A percentile compares a stretch with the other conserved stretches of the same genome.
Evolutionary conservation across 1,140 invertebrate species (phyloP).

Genomic region (Drosophila sp.): DNA sequence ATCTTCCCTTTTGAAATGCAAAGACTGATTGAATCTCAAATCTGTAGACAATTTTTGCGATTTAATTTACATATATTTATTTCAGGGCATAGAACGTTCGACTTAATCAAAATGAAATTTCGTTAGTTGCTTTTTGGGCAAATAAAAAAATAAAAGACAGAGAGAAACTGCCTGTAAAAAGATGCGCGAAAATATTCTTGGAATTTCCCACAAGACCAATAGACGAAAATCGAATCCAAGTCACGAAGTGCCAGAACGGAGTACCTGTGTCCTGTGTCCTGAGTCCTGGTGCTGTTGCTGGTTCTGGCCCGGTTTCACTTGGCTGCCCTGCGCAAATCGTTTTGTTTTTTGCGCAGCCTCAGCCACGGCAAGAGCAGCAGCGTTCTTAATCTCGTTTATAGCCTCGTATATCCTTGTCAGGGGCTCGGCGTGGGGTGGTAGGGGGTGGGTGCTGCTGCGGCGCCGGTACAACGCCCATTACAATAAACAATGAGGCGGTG

Average conservation of each 20-base stretch:
- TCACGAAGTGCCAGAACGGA: conserved; percentile 31
- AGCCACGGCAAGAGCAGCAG: conserved; percentile 39
- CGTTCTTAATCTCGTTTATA: conserved; percentile 78
- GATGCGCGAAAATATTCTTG: conserved; percentile 54
- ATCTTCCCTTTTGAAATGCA: too few relatives aligned
- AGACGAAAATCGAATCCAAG: conserved; percentile 70
- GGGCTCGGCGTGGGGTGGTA: conserved; percentile 18
- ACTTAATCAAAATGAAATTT: background rate
- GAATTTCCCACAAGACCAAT: conserved; percentile 78
- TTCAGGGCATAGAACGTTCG: background rate
- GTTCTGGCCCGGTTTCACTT: conserved; percentile 50
- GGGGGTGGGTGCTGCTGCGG: conserved; percentile 54
- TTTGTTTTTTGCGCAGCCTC: conserved; percentile 61
- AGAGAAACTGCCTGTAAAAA: conserved; percentile 43
- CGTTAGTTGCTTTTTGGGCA: conserved; percentile 9
- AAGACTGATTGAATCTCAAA: too few relatives aligned
- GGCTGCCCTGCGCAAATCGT: conserved; percentile 40
- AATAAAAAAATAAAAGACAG: conserved; percentile 30
- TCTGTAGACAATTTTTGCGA: too few relatives aligned
- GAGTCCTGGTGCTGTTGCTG: too few relatives aligned
- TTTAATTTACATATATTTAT: too few relatives aligned
- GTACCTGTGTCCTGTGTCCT: conserved; percentile 24
- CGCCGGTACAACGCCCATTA: conserved; percentile 69
- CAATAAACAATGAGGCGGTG: conserved; percentile 72
- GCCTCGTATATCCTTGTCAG: conserved; percentile 65